A percentile compares a stretch with the other conserved stretches of the same genome.
phyloP scores from a whole-genome alignment of 1,140 invertebrate species.

The Brachionus paranguensis region DNA sequence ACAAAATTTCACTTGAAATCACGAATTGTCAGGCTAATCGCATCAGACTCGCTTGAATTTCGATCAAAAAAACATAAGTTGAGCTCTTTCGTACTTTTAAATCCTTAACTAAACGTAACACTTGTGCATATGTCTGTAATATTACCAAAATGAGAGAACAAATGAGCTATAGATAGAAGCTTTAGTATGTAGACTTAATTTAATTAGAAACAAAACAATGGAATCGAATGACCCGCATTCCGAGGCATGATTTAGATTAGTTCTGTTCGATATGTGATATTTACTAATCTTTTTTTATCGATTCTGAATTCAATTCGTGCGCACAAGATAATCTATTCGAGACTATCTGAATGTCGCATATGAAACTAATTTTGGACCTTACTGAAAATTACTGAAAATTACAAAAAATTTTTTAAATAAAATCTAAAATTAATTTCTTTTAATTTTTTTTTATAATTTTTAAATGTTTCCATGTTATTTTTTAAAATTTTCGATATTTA shows the following conservation, averaged over 20 bases:
- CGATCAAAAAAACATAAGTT: neutral
- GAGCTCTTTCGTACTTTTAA: neutral
- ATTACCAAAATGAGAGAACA: neutral
- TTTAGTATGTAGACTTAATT: neutral
- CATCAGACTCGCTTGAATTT: neutral
- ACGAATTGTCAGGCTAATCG: conserved; percentile 1
- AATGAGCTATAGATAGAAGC: neutral
- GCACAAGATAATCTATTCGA: neutral
- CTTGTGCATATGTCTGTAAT: conserved; percentile 18
- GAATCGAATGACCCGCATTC: conserved; percentile 8
- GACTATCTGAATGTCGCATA: neutral
- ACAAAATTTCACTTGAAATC: neutral
- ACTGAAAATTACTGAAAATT: neutral
- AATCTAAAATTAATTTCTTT: no score
- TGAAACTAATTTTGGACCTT: neutral
- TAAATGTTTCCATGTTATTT: no score
- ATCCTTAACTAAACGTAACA: neutral
- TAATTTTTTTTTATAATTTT: no score
- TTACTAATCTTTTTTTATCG: conserved; percentile 22
- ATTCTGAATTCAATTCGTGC: conserved; percentile 20
- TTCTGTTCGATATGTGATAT: conserved; percentile 7
- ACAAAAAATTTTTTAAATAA: no score
- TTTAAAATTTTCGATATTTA: no score
- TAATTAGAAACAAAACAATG: conserved; percentile 10
- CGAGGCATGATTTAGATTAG: neutral